phyloP scores from a whole-genome alignment of 2,113 vertebrate genomes.

The Trochalopteron elliotii region DNA sequence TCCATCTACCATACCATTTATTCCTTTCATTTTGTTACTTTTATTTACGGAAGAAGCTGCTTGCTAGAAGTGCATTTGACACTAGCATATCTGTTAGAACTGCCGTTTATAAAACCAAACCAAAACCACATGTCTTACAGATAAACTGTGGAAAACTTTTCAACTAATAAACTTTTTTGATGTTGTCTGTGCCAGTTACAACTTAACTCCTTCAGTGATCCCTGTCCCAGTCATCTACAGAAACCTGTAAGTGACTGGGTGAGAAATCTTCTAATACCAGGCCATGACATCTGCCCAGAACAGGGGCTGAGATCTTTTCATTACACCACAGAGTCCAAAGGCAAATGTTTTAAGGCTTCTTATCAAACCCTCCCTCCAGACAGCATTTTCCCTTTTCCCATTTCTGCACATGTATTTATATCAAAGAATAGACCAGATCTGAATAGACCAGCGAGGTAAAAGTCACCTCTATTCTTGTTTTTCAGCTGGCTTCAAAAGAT shows the following conservation, averaged over 20 bases:
- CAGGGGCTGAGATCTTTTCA: not conserved
- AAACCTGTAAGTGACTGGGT: not conserved
- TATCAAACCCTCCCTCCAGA: not conserved
- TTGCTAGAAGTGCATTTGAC: constrained; percentile 12
- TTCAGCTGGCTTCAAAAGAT: not conserved
- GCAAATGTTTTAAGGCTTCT: not conserved
- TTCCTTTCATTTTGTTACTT: constrained; percentile 13
- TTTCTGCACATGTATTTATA: not conserved
- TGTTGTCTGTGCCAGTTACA: not conserved
- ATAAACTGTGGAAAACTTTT: constrained; percentile 55
- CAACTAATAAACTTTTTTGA: constrained; percentile 36
- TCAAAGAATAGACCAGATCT: not conserved
- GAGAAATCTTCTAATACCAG: not conserved
- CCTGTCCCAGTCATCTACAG: not conserved
- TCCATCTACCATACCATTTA: not conserved
- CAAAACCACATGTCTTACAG: constrained; percentile 58
- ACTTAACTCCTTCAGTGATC: not conserved
- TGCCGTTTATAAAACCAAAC: constrained; percentile 60
- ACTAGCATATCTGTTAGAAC: constrained; percentile 13
- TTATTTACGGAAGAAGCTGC: constrained; percentile 30
- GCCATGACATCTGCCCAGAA: not conserved
- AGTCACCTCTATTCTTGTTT: not conserved
- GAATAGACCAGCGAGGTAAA: not conserved
- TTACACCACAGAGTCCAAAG: not conserved
- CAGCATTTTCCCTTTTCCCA: not conserved